phyloP scores from a whole-genome alignment of 2,888 invertebrate species.

The Nomada ferruginata region DNA sequence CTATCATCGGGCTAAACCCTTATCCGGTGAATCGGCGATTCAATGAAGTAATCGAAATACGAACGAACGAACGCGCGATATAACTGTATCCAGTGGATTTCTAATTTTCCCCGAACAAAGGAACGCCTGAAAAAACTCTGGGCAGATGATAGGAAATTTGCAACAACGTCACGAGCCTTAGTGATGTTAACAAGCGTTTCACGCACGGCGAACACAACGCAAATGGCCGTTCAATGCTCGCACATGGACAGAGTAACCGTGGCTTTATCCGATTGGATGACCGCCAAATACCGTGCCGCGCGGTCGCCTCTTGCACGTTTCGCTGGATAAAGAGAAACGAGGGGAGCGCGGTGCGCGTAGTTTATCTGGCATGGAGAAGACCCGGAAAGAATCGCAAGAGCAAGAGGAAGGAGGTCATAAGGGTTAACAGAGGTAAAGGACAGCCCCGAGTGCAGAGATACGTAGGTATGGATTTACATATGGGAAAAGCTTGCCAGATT shows the following conservation, averaged over 20 bases:
- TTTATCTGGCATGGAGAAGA: not conserved
- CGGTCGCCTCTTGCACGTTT: constrained; percentile 68
- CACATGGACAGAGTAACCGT: constrained; percentile 19
- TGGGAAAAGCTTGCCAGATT: constrained; percentile 44
- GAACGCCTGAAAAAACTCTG: not conserved
- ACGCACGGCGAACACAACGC: constrained; percentile 39
- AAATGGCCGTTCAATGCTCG: constrained; percentile 24
- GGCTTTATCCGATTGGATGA: constrained; percentile 74
- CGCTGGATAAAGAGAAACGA: constrained; percentile 44
- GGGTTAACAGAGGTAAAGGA: constrained; percentile 2
- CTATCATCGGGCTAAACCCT: constrained; percentile 28
- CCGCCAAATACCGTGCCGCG: constrained; percentile 78
- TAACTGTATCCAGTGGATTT: no score
- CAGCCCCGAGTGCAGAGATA: not conserved
- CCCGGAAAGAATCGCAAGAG: not conserved
- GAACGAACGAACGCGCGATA: constrained; percentile 21
- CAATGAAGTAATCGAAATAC: constrained; percentile 30
- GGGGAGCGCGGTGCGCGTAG: constrained; percentile 24
- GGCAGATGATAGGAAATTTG: not conserved
- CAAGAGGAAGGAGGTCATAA: constrained; percentile 15
- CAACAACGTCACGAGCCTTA: constrained; percentile 14
- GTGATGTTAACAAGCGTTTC: constrained; percentile 59
- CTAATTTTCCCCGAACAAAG: no score
- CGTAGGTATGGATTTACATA: constrained; percentile 17
- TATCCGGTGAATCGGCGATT: constrained; percentile 21